Base-by-base conservation (phyloP, 2,113 vertebrate species). In the Mola mola region DNA sequence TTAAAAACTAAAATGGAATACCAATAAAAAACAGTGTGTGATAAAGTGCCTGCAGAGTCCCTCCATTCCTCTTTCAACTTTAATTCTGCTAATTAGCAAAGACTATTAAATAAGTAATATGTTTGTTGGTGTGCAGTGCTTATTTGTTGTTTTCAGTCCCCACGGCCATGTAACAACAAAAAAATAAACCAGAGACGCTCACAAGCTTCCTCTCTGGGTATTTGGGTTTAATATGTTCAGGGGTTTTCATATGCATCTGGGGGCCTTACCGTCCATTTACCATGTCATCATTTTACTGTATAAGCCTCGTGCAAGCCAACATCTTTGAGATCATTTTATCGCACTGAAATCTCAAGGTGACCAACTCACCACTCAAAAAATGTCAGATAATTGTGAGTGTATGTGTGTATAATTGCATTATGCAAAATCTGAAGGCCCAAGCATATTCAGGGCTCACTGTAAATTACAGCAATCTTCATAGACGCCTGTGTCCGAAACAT, bases 31-130 rank as follows among this genome's bases (percentile, higher is more conserved):
- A 24, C 57, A 40, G 41, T 41, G 43, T 61, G 47, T 78, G 72
- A 79, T 66, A 55, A 81, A 85, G 49, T 56, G 72, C 76, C 68
- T 38, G 44, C 8, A 37, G 72, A 60, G 47, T 36, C 75, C 37
- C 29, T 51, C 25, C 43, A 67, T 74, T 85, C 38, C 75, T 44
- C 62, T 71, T 77, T 74, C 11, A 3, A 74, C 52, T 74, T 76
- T 82, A 66, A 85, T 72, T 81, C 66, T 47, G 53, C 74, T 82
- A 82, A 77, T 84, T 87, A 81, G 75, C 58, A 33, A 66, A 55
- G 43, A 64, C 74, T 82, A 63, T 77, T 84, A 72, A 81, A 88
- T 82, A 79, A 84, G 57, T 81, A 64, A 81, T 81, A 48, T 77
- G 74, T 78, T 79, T 81, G 74, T 77, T 78, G 65, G 51, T 61